These are phyloP conservation scores for Sebastes steindachneri DNA, from an alignment of 2,797 vertebrate species.

Conservation along the genomic window DNA sequence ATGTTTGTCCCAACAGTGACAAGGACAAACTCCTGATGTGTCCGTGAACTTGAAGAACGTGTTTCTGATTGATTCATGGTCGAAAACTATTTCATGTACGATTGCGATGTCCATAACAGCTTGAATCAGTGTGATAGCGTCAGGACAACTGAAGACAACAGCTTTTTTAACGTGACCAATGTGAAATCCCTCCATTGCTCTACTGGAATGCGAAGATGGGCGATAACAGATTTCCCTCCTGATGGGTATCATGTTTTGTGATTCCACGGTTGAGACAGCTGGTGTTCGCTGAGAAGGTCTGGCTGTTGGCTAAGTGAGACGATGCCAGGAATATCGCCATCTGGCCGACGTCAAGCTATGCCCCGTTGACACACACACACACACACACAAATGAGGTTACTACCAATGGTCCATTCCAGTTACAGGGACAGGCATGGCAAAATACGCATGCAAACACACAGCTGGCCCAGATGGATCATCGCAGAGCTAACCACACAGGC, in stretches of 20 bases:
- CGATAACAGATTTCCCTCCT: conserved; percentile 44
- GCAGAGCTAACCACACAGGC: conserved; percentile 55
- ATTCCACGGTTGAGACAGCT: conserved; percentile 70
- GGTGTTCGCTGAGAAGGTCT: conserved; percentile 57
- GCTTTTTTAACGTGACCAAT: conserved; percentile 1
- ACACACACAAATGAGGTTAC: conserved; percentile 49
- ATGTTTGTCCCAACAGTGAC: conserved; percentile 5
- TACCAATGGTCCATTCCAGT: conserved; percentile 55
- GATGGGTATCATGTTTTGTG: conserved; percentile 63
- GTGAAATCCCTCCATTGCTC: conserved; percentile 18
- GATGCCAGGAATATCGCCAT: conserved; percentile 72
- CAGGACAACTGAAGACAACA: conserved; percentile 20
- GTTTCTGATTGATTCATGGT: neutral
- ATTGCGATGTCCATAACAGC: neutral
- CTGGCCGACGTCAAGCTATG: conserved; percentile 70
- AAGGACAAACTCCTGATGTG: neutral
- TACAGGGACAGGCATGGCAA: conserved; percentile 28
- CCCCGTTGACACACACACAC: conserved; percentile 41
- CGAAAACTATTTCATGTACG: neutral
- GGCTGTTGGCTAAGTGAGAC: conserved; percentile 68
- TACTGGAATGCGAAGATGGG: conserved; percentile 49
- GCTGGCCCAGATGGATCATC: conserved; percentile 74
- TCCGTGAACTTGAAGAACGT: conserved; percentile 10
- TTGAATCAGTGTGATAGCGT: neutral
- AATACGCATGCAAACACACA: conserved; percentile 53